Percentiles rank a stretch among this genome's conserved stretches.
phyloP scores from a whole-genome alignment of 2,888 invertebrate genomes.

The Sphaerolaimus hirsutus region DNA sequence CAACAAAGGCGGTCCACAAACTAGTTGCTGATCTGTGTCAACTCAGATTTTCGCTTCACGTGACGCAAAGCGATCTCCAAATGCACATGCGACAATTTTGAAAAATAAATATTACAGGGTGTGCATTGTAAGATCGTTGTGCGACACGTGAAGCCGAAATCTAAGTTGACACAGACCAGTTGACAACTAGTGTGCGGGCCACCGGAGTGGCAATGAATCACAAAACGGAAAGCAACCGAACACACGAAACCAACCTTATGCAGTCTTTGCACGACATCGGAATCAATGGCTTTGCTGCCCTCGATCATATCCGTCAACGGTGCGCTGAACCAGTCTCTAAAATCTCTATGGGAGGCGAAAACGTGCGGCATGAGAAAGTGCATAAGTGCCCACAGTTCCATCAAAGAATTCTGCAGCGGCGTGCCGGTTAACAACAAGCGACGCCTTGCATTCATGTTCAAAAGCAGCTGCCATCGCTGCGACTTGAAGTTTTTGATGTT shows the following conservation, averaged over 20 bases:
- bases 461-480: slow-evolving; percentile 82
- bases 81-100: no score
- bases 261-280: slow-evolving; percentile 56
- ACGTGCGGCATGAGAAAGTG: slow-evolving; percentile 92
- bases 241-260: slow-evolving; percentile 60
- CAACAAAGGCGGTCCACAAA: no score
- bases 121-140: no score
- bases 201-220: no score
- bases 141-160: no score
- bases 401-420: slow-evolving; percentile 50
- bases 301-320: slow-evolving; percentile 88
- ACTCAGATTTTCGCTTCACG: no score
- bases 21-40: no score
- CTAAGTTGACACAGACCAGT: no score
- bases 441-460: slow-evolving; percentile 76
- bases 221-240: no score
- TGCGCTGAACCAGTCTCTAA: slow-evolving; percentile 90
- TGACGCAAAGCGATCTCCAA: no score
- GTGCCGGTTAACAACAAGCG: slow-evolving; percentile 55
- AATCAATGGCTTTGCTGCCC: slow-evolving; percentile 68
- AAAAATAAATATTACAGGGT: no score
- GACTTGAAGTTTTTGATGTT: slow-evolving; percentile 99
- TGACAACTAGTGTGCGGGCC: no score
- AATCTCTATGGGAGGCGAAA: slow-evolving; percentile 80
- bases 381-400: slow-evolving; percentile 93